These are phyloP conservation scores for Nasua narica DNA, from an alignment of 2,797 vertebrate genomes.

Conservation along the genomic window DNA sequence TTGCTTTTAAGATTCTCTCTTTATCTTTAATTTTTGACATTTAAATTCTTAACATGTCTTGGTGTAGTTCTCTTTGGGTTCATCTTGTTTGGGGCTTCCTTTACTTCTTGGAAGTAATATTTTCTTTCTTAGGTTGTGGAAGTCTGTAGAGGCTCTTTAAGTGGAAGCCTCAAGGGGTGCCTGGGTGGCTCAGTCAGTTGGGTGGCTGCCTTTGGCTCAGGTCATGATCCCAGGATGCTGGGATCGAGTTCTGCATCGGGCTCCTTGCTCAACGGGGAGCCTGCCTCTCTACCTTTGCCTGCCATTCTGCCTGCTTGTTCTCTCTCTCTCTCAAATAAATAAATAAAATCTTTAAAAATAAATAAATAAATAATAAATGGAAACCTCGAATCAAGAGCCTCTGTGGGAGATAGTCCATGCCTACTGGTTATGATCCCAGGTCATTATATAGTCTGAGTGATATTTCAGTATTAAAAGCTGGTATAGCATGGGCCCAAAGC, in stretches of 20 bases:
- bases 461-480: background rate
- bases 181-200: no score
- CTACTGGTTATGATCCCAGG: background rate
- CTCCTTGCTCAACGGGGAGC: no score
- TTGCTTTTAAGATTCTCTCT: background rate
- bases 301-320: no score
- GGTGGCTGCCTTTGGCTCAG: no score
- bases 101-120: no score
- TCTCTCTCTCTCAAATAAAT: no score
- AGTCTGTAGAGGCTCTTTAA: background rate
- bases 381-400: background rate
- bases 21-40: background rate
- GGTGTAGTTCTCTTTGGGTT: background rate
- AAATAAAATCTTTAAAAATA: no score
- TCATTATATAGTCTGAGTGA: background rate
- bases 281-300: no score
- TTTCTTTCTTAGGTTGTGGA: background rate
- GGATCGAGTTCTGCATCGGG: no score
- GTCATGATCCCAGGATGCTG: no score
- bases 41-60: background rate
- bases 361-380: background rate
- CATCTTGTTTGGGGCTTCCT: background rate
- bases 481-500: background rate
- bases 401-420: background rate
- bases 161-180: background rate